phyloP scores from a whole-genome alignment of 2,888 invertebrate genomes.

The Hermodice carunculata region DNA sequence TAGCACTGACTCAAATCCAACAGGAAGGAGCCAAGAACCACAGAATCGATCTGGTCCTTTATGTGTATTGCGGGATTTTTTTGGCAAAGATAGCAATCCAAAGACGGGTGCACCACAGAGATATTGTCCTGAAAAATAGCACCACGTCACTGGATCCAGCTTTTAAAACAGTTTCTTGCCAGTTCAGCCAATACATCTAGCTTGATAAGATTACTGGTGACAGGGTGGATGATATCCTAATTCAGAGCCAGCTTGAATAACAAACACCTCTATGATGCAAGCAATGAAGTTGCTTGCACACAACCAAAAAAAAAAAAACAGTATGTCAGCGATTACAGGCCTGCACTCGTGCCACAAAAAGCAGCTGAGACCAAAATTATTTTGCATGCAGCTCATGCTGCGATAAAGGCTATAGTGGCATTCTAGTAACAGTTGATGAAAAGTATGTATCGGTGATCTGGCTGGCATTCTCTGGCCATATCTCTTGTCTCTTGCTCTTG shows the following conservation, averaged over 20 bases:
- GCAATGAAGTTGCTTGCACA: conserved; percentile 27
- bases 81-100: conserved; percentile 30
- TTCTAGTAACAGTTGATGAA: conserved; percentile 31
- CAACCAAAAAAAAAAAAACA: no score
- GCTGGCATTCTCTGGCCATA: conserved; percentile 12
- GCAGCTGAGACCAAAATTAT: conserved; percentile 37
- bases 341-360: conserved; percentile 31
- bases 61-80: conserved; percentile 28
- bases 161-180: conserved; percentile 13
- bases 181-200: conserved; percentile 14
- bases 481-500: conserved; percentile 2
- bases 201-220: conserved; percentile 23
- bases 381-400: conserved; percentile 28
- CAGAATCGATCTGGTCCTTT: conserved; percentile 31
- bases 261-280: conserved; percentile 33
- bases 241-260: conserved; percentile 15
- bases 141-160: conserved; percentile 27
- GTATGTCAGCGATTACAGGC: no score
- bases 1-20: conserved; percentile 11
- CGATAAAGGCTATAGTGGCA: no score
- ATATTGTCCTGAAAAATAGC: conserved; percentile 21
- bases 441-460: conserved; percentile 36
- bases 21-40: conserved; percentile 2
- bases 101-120: conserved; percentile 12
- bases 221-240: conserved; percentile 21